phyloP scores from a whole-genome alignment of 2,888 invertebrate species.

The Netelia virgata region DNA sequence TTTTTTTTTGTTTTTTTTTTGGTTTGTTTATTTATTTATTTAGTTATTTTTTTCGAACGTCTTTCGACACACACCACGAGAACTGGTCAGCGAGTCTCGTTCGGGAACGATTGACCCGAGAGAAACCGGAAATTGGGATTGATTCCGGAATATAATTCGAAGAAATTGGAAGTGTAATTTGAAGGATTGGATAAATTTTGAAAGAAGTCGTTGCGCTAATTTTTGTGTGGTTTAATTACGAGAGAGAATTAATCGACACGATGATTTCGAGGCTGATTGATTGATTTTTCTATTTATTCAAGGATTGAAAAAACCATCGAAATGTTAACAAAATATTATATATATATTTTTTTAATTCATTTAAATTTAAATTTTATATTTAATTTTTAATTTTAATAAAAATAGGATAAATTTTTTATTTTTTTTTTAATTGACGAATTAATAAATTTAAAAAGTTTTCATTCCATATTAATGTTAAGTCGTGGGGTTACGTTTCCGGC shows the following conservation, averaged over 20 bases:
- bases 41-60: background rate
- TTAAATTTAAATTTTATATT: too few species aligned
- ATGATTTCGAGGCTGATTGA: too few species aligned
- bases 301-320: too few species aligned
- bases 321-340: too few species aligned
- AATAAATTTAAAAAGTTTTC: too few species aligned
- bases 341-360: too few species aligned
- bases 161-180: constrained; percentile 17
- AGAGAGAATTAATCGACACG: background rate
- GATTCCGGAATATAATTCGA: constrained; percentile 8
- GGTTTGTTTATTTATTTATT: background rate
- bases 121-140: constrained; percentile 38
- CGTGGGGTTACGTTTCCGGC: too few species aligned
- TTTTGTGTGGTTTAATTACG: background rate
- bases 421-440: too few species aligned
- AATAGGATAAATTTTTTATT: too few species aligned
- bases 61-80: constrained; percentile 7
- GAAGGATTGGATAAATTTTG: constrained; percentile 4
- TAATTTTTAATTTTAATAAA: too few species aligned
- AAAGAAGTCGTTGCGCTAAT: background rate
- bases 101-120: constrained; percentile 12
- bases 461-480: too few species aligned
- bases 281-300: too few species aligned
- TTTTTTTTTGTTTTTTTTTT: constrained; percentile 35
- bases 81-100: constrained; percentile 35